Conservation (phyloP, 2,797 vertebrate species). For the Takifugu rubripes region DNA sequence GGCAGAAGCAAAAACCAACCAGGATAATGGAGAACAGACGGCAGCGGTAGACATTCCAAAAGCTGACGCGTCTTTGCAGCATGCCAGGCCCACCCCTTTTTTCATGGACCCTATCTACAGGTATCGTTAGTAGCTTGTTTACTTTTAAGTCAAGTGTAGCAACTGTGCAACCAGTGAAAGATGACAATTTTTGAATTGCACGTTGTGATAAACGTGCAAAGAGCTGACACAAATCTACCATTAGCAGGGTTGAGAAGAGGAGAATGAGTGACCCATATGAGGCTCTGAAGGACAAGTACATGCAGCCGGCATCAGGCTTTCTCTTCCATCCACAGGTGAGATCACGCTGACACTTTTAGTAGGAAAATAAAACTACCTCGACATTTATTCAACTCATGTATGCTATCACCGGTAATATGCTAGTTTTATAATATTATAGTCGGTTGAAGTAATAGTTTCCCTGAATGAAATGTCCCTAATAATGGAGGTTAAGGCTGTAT, state of each 20-base stretch:
- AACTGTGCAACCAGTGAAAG: not conserved
- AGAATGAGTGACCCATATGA: conserved; percentile 98
- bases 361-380: not conserved
- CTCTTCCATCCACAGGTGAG: conserved; percentile 98
- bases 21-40: conserved; percentile 85
- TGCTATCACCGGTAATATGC: too few relatives aligned
- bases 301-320: conserved; percentile 94
- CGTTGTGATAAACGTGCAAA: conserved; percentile 37
- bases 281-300: conserved; percentile 98
- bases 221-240: conserved; percentile 83
- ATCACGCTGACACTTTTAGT: not conserved
- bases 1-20: conserved; percentile 82
- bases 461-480: too few relatives aligned
- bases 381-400: not conserved
- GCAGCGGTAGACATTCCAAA: conserved; percentile 80
- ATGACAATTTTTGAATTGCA: not conserved
- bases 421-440: too few relatives aligned
- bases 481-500: too few relatives aligned
- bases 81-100: conserved; percentile 94
- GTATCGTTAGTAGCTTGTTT: conserved; percentile 78
- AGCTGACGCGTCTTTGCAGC: conserved; percentile 88
- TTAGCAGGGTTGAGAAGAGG: conserved; percentile 99
- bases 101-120: conserved; percentile 99
- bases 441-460: too few relatives aligned
- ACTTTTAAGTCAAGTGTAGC: not conserved